phyloP scores from a whole-genome alignment of 2,888 invertebrate species.

The Cataglyphis altisquamis region DNA sequence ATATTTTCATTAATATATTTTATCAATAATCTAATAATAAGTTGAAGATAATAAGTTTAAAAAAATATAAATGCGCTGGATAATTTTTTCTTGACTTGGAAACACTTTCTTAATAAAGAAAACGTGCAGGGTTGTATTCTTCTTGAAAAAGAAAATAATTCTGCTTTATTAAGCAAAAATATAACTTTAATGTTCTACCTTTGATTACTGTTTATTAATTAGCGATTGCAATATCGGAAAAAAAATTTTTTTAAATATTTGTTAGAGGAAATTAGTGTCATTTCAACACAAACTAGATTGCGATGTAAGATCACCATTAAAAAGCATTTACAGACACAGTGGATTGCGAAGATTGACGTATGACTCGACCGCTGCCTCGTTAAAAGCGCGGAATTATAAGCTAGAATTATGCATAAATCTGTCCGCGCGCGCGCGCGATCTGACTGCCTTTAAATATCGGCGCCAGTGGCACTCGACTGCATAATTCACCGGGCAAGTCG shows the following conservation, averaged over 20 bases:
- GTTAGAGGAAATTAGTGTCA: slow-evolving; percentile 35
- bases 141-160: slow-evolving; percentile 53
- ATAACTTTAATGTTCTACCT: not conserved
- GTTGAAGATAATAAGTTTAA: not conserved
- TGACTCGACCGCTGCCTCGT: slow-evolving; percentile 20
- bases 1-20: not conserved
- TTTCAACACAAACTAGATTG: slow-evolving; percentile 15
- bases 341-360: slow-evolving; percentile 54
- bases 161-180: not conserved
- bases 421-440: slow-evolving; percentile 14
- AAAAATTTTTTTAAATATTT: slow-evolving; percentile 60
- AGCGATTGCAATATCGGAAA: slow-evolving; percentile 53
- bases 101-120: not conserved
- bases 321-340: slow-evolving; percentile 39
- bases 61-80: not conserved
- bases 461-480: slow-evolving; percentile 27
- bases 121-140: not conserved
- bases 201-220: slow-evolving; percentile 49
- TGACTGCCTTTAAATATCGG: slow-evolving; percentile 34
- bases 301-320: slow-evolving; percentile 43
- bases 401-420: slow-evolving; percentile 49
- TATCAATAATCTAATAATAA: not conserved
- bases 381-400: slow-evolving; percentile 38
- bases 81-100: not conserved
- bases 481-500: slow-evolving; percentile 17